Evolutionary conservation across 2,113 vertebrate species (phyloP), one percentile per base, ranked within the genome.

Genomic region (Columba livia): DNA sequence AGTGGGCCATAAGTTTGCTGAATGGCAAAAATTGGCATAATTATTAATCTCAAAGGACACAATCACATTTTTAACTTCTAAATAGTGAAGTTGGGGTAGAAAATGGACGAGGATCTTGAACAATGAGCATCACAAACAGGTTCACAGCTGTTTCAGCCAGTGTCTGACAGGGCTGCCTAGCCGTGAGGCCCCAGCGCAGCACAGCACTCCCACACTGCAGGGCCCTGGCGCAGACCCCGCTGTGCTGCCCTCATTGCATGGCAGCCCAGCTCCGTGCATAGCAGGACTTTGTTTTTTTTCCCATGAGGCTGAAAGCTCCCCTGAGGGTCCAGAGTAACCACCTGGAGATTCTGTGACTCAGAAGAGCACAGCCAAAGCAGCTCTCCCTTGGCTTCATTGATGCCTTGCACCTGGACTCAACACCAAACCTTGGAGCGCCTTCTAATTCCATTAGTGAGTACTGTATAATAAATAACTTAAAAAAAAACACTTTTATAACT

Each of bases 201-300:
- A 26, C 1, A 0, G 13, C 53, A 24, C 24, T 50, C 34, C 15
- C 19, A 29, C 2, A 0, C 51, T n/a, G 24, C 61, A 38, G 14
- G 50, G 38, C 31, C 16, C 47, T 12, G 8, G 11, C 56, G 14
- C 14, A 54, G 36, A 24, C 31, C 26, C 38, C 1, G 0, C 23
- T 2, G 0, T 11, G 31, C n/a, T n/a, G 23, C 12, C 48, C 38
- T 38, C 10, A 3, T 61, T 44, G 66, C 82, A 61, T 3, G 6
- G 14, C 32, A 85, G n/a, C 26, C 57, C 79, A 54, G 44, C 44
- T 65, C 23, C 25, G 25, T 4, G 8, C 23, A 26, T 25, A n/a
- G 25, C 1, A 2, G 23, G 11, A 60, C 5, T 38, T 66, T 44
- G 26, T 15, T 42, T 53, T 81, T 72, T 62, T 20, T 19, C 42